phyloP scores from a whole-genome alignment of 1,140 invertebrate genomes.

The Gonioctena quinquepunctata region DNA sequence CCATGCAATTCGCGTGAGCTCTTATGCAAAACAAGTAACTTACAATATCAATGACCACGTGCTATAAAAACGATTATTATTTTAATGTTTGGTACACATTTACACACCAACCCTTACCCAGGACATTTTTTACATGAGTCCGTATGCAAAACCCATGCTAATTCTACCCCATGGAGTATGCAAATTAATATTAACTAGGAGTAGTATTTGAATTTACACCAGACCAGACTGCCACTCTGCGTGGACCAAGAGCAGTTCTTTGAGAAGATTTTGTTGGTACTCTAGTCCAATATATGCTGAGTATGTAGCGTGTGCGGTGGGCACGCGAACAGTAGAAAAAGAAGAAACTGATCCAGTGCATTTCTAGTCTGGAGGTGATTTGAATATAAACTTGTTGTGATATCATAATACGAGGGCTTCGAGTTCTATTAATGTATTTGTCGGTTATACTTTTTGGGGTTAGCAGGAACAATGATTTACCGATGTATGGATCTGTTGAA shows the following conservation, averaged over 20 bases:
- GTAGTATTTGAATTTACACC: slow-evolving; percentile 2
- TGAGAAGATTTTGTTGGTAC: background rate
- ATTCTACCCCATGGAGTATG: slow-evolving; percentile 22
- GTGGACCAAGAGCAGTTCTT: background rate
- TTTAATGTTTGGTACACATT: slow-evolving; percentile 24
- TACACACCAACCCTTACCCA: slow-evolving; percentile 22
- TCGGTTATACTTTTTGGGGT: too few relatives aligned
- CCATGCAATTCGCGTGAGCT: slow-evolving; percentile 15
- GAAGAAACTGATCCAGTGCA: background rate
- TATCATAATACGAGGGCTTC: background rate
- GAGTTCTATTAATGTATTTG: too few relatives aligned
- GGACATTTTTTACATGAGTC: slow-evolving; percentile 16
- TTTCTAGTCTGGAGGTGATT: slow-evolving; percentile 5
- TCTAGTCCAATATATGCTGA: background rate
- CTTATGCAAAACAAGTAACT: slow-evolving; percentile 19
- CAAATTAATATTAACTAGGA: slow-evolving; percentile 17
- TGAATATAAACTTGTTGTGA: slow-evolving; percentile 14
- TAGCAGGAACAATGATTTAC: too few relatives aligned
- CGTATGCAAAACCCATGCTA: slow-evolving; percentile 23
- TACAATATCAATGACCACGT: slow-evolving; percentile 27
- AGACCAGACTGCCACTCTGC: background rate
- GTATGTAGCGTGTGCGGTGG: background rate
- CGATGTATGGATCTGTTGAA: too few relatives aligned
- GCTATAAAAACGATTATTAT: slow-evolving; percentile 17
- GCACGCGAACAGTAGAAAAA: slow-evolving; percentile 15